Evolutionary conservation across 2,797 vertebrate genomes (phyloP).

Genomic region (Falco biarmicus): DNA sequence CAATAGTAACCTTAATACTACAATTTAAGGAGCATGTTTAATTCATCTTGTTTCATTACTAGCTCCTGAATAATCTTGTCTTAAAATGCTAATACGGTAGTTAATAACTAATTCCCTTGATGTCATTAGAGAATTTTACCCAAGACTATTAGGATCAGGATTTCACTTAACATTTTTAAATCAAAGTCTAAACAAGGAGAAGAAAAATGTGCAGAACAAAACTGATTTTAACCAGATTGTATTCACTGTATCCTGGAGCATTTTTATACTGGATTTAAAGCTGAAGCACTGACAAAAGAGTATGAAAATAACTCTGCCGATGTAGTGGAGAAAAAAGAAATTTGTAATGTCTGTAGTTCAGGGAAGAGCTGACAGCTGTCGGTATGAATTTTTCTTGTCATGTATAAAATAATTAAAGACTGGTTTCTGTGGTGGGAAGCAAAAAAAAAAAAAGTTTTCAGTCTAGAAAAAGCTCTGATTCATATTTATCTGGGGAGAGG

Average conservation of each 20-base stretch:
- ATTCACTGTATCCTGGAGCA: neutral
- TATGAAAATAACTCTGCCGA: neutral
- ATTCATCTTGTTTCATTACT: neutral
- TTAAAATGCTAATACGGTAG: neutral
- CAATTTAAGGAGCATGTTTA: neutral
- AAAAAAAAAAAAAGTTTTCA: neutral
- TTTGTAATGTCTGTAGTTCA: neutral
- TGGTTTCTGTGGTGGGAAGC: neutral
- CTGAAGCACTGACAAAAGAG: neutral
- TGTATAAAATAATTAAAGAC: neutral
- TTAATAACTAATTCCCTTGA: neutral
- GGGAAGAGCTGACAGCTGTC: slow-evolving; percentile 4
- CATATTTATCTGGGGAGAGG: neutral
- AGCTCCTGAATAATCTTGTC: neutral
- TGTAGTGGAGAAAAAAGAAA: neutral
- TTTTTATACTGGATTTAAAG: neutral
- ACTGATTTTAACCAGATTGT: neutral
- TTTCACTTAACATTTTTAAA: neutral
- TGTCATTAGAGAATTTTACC: neutral
- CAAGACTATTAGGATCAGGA: neutral
- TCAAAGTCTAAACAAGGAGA: neutral
- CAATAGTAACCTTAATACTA: neutral
- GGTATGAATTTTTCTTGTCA: neutral
- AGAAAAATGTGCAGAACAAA: neutral
- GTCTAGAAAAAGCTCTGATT: neutral